Base-by-base conservation (phyloP, 2,888 invertebrate species). In the Thelaira solivaga region DNA sequence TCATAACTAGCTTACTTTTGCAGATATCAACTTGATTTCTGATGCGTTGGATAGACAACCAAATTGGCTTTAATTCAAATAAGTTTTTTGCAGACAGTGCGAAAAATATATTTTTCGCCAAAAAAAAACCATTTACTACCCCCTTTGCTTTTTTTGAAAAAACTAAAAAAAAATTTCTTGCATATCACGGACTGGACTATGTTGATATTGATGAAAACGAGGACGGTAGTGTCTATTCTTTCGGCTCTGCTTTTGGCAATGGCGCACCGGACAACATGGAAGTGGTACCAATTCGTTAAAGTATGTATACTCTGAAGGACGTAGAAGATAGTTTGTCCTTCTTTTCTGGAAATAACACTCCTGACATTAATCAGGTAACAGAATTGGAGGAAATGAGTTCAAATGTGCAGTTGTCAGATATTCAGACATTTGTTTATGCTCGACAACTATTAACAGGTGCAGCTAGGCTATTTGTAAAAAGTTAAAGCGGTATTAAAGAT, bases 391-490 rank as follows among this genome's bases (percentile, higher is more conserved):
- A 55, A 2, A 55, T 39, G 24, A 20, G 18, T 8, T 22, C 20
- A 2, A 20, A 34, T 11, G 45, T 61, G 1, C 1, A 16, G 7
- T 61, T 45, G 45, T 8, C 11, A 1, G 1, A 10, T 2, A 6
- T 61, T 0, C 45, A 61, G 11, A 31, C 41, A 39, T 57, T 65
- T 11, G 31, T 71, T 10, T 71, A 71, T 43, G 53, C 11, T 8
- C 64, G 57, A 10, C 76, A 73, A 16, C 26, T 77, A 10, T 11
- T 77, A 24, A 39, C 18, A 10, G 77, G 64, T 2, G 67, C 77
- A 8, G 72, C 76, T 7, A 65, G 51, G 29, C 1, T 51, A 1
- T 77, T 55, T 36, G 29, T 64, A 4, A 41, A 49, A 20, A 71
- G 57, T 11, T 45, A 43, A 22, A 76, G 11, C 8, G 45, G 57